Evolutionary conservation across 2,797 vertebrate genomes (phyloP), one percentile per base, ranked within the genome.

Genomic region (Ctenopoma multispine): DNA sequence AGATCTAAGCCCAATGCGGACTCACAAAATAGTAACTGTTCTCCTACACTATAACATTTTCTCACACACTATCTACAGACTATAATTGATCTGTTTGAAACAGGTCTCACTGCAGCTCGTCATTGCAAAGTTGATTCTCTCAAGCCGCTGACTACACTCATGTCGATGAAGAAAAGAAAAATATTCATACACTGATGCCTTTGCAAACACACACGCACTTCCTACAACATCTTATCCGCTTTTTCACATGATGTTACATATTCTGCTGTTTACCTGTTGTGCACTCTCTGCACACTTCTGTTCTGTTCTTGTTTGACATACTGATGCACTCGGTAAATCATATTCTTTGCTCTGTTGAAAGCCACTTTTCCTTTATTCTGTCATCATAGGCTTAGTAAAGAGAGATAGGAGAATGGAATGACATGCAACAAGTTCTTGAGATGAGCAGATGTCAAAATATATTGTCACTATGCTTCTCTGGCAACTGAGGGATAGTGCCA

Each of bases 371-470:
- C 64, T 76, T 77, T 70, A 72, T 79, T 74, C 64, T 77, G 62
- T 82, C 72, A 77, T 78, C 59, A 54, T 47, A 71, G 65, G 69
- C 69, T 67, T 53, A 67, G 50, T 48, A 63, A 69, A 77, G 63
- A 57, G 73, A 69, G 70, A 80, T 47, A 76, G 61, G 57, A 56
- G 21, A 72, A 63, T 64, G 57, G 59, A 75, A 63, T 79, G 70
- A 65, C 80, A 43, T 34, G 59, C 55, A 60, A 63, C 62, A 71
- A 81, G 72, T 73, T 87, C 51, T 64, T 55, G 53, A 72, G 71
- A 82, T 59, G 75, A 88, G 70, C 79, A 76, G 78, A 75, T 74
- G 79, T 83, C 77, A 66, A 64, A 76, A 81, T 75, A 76, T 58
- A 79, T 46, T 62, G 66, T 76, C 67, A 75, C 49, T 68, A 17